Conservation (phyloP, 2,888 invertebrate genomes). For the Sminthurinus aureus region DNA sequence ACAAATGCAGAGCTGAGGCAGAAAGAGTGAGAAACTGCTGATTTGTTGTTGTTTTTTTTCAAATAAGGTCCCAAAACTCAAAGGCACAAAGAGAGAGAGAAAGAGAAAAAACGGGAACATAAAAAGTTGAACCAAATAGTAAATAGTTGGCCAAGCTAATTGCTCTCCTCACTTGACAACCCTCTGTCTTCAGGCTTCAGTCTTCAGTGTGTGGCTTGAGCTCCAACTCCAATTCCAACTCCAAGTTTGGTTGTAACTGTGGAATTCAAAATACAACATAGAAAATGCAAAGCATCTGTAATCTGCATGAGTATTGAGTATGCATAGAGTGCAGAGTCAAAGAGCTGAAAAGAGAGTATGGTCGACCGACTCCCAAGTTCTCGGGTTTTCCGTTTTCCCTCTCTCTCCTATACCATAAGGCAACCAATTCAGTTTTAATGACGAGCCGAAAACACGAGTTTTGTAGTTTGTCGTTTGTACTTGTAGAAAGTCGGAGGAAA, state of each 20-base stretch:
- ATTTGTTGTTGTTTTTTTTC: neutral
- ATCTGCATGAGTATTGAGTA: neutral
- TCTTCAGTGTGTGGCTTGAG: too few relatives aligned
- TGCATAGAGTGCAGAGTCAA: neutral
- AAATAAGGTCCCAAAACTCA: too few relatives aligned
- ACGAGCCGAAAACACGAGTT: conserved; percentile 20
- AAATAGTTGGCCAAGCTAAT: conserved; percentile 30
- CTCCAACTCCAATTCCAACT: too few relatives aligned
- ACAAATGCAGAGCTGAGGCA: neutral
- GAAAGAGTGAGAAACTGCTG: neutral
- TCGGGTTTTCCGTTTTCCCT: neutral
- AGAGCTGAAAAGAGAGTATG: too few relatives aligned
- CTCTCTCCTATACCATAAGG: conserved; percentile 14
- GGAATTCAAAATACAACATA: too few relatives aligned
- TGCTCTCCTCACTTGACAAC: conserved; percentile 32
- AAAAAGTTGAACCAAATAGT: conserved; percentile 30
- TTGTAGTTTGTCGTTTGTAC: too few relatives aligned
- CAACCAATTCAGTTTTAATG: conserved; percentile 37
- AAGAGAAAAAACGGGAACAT: neutral
- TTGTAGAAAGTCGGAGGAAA: too few relatives aligned
- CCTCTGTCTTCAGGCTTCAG: neutral
- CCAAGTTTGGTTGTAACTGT: too few relatives aligned
- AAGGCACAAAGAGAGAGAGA: neutral
- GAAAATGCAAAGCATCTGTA: neutral
- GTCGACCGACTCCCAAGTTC: neutral